Evolutionary conservation across 2,888 invertebrate genomes (phyloP).

Genomic region (Caenorhabditis imperialis): DNA sequence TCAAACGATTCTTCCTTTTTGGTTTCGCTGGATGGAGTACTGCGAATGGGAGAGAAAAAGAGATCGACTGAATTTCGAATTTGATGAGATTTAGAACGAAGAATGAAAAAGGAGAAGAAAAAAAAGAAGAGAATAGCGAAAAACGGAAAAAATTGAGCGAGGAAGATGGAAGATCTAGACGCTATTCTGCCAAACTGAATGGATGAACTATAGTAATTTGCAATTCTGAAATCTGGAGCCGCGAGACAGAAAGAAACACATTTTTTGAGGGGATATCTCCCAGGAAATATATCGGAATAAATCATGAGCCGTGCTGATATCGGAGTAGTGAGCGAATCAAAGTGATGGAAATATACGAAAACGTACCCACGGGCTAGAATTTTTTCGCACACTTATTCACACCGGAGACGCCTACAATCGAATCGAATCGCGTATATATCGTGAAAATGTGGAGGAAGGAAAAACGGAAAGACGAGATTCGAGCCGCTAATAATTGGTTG

Average conservation of each 20-base stretch:
- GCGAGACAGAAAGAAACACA: no score
- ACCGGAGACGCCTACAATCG: slow-evolving; percentile 11
- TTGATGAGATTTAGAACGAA: slow-evolving; percentile 26
- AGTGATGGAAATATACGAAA: slow-evolving; percentile 9
- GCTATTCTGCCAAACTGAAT: no score
- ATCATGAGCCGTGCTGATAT: slow-evolving; percentile 16
- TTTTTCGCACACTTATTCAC: slow-evolving; percentile 20
- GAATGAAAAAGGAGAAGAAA: neutral
- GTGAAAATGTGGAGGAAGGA: neutral
- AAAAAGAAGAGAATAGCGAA: neutral
- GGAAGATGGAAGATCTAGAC: neutral
- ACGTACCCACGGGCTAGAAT: slow-evolving; percentile 27
- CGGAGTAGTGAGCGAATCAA: neutral
- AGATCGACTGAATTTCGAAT: slow-evolving; percentile 27
- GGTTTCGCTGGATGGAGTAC: slow-evolving; percentile 4
- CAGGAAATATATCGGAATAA: slow-evolving; percentile 1
- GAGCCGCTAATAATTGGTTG: slow-evolving; percentile 47
- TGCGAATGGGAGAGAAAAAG: slow-evolving; percentile 1
- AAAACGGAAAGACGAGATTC: slow-evolving; percentile 39
- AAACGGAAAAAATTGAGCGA: slow-evolving; percentile 1
- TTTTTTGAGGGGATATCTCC: slow-evolving; percentile 3
- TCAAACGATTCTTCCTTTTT: slow-evolving; percentile 36
- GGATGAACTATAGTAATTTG: neutral
- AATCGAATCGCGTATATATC: neutral
- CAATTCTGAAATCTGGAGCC: slow-evolving; percentile 5